phyloP scores from a whole-genome alignment of 2,888 invertebrate species.

The Mantis religiosa region DNA sequence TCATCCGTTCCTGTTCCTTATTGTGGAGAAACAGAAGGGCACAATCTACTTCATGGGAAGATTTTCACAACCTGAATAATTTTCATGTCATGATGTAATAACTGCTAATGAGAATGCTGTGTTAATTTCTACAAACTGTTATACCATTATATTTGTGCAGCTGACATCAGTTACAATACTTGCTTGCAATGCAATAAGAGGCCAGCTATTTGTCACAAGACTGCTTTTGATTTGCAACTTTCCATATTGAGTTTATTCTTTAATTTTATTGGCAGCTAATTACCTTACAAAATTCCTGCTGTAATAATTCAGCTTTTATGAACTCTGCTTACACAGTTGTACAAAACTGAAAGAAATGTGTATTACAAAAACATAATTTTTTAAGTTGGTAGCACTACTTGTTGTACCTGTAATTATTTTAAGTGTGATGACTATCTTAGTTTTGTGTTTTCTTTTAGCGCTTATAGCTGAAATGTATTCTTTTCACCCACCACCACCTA shows the following conservation, averaged over 20 bases:
- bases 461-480: not conserved
- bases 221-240: too few relatives aligned
- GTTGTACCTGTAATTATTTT: too few relatives aligned
- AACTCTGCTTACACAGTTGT: not conserved
- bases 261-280: not conserved
- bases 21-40: not conserved
- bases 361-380: not conserved
- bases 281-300: not conserved
- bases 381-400: not conserved
- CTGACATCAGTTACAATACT: not conserved
- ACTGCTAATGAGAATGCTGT: not conserved
- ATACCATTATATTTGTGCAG: not conserved
- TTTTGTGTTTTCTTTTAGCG: not conserved
- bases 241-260: not conserved
- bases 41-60: constrained; percentile 12
- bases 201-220: too few relatives aligned
- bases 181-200: too few relatives aligned
- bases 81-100: too few relatives aligned
- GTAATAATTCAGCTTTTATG: not conserved
- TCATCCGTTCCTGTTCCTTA: constrained; percentile 19
- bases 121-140: not conserved
- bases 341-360: not conserved
- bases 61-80: not conserved
- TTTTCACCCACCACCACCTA: not conserved
- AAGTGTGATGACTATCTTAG: too few relatives aligned